These are phyloP conservation scores for Rana temporaria DNA, from an alignment of 2,113 vertebrate genomes.

Conservation along the genomic window DNA sequence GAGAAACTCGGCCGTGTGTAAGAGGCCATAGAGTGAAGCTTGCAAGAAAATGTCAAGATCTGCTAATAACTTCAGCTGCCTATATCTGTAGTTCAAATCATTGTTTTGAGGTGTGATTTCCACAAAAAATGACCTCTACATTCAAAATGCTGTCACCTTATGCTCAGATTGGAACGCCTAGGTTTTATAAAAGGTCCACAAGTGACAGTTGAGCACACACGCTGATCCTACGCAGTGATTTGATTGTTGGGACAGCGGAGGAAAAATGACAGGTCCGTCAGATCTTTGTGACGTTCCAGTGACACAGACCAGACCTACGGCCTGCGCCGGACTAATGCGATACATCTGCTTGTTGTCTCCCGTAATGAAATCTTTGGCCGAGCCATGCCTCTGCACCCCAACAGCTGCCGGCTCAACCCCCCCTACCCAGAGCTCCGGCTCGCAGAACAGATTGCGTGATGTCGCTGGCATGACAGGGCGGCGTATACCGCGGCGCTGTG, in stretches of 20 bases:
- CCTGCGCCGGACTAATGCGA: not conserved
- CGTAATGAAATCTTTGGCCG: slow-evolving; percentile 32
- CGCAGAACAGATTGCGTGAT: slow-evolving; percentile 44
- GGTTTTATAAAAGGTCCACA: no score
- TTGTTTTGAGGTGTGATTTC: no score
- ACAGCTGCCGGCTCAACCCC: slow-evolving; percentile 30
- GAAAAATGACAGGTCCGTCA: slow-evolving; percentile 14
- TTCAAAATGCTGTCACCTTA: no score
- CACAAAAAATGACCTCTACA: no score
- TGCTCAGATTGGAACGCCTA: no score
- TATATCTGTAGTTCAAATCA: no score
- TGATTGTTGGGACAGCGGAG: not conserved
- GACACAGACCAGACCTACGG: slow-evolving; percentile 13
- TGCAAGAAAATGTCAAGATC: no score
- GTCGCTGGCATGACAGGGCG: not conserved
- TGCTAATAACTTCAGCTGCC: no score
- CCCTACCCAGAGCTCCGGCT: slow-evolving; percentile 34
- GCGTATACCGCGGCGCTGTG: not conserved
- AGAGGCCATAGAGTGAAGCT: no score
- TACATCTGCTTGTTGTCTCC: slow-evolving; percentile 32
- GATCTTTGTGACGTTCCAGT: slow-evolving; percentile 8
- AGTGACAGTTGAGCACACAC: no score
- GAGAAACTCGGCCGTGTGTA: no score
- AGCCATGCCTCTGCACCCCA: slow-evolving; percentile 13
- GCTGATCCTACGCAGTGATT: slow-evolving; percentile 13